A percentile compares a stretch with the other conserved stretches of the same genome.
Evolutionary conservation across 2,797 vertebrate genomes (phyloP).

Genomic region (Arrhamphus sclerolepis): DNA sequence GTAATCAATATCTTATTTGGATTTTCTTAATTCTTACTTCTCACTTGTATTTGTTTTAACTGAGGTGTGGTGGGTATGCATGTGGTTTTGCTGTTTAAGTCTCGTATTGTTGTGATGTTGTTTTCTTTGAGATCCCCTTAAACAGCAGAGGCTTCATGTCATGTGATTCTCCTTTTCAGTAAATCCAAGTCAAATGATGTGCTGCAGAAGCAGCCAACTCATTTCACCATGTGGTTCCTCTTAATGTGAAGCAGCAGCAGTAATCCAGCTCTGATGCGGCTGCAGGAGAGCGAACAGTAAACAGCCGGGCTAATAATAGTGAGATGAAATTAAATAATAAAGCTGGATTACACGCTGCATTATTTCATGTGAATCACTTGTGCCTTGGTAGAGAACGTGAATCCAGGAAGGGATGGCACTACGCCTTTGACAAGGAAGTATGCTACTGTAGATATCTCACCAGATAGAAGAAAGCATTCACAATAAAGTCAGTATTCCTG

Average conservation of each 20-base stretch:
- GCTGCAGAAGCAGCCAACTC: background rate
- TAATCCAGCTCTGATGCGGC: background rate
- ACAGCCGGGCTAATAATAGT: background rate
- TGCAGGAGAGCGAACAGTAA: background rate
- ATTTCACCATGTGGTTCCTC: background rate
- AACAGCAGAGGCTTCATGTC: background rate
- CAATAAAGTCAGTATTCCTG: conserved; percentile 16
- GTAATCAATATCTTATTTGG: too few species aligned
- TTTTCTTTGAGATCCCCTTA: too few species aligned
- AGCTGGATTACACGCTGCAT: background rate
- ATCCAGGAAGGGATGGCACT: background rate
- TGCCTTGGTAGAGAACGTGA: background rate
- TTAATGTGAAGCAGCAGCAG: background rate
- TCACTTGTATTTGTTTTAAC: too few species aligned
- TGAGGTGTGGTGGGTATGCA: too few species aligned
- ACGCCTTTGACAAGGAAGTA: background rate
- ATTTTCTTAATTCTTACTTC: too few species aligned
- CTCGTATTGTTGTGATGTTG: too few species aligned
- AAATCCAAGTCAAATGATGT: background rate
- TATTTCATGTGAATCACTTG: conserved; percentile 1
- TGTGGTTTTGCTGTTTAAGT: too few species aligned
- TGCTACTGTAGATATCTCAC: background rate
- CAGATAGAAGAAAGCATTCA: conserved; percentile 6
- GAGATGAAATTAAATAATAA: conserved; percentile 1
- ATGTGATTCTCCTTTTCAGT: background rate